Conservation (phyloP, 2,888 invertebrate genomes). For the Boloria euphrosyne region DNA sequence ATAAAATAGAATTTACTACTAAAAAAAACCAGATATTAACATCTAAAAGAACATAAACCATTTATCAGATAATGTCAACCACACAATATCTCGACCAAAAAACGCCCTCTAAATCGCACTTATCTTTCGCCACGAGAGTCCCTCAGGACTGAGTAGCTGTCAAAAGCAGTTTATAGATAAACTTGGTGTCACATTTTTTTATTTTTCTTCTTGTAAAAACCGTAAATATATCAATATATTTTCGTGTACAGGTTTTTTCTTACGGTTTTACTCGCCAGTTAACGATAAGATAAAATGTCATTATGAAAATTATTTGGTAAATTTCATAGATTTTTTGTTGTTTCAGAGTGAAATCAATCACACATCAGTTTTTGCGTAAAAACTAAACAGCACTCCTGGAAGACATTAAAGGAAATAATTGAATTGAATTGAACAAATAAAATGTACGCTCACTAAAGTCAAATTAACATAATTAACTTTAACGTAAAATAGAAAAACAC, state of each 20-base stretch:
- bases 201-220: too few relatives aligned
- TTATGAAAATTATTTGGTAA: too few relatives aligned
- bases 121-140: constrained; percentile 43
- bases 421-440: too few relatives aligned
- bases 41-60: constrained; percentile 4
- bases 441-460: not conserved
- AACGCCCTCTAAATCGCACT: constrained; percentile 37
- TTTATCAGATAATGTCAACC: constrained; percentile 11
- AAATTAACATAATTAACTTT: constrained; percentile 2
- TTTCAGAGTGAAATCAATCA: too few relatives aligned
- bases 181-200: constrained; percentile 11
- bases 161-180: constrained; percentile 34
- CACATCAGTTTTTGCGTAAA: too few relatives aligned
- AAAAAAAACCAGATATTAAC: constrained; percentile 1
- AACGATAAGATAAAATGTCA: too few relatives aligned
- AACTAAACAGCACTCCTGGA: too few relatives aligned
- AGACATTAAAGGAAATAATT: too few relatives aligned
- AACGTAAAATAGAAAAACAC: constrained; percentile 20
- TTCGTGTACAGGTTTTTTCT: too few relatives aligned
- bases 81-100: constrained; percentile 17
- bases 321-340: too few relatives aligned
- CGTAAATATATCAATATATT: too few relatives aligned
- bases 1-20: not conserved
- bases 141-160: constrained; percentile 39
- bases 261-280: too few relatives aligned